Evolutionary conservation across 2,797 vertebrate species (phyloP).

Genomic region (Microctenopoma steveboyesi): DNA sequence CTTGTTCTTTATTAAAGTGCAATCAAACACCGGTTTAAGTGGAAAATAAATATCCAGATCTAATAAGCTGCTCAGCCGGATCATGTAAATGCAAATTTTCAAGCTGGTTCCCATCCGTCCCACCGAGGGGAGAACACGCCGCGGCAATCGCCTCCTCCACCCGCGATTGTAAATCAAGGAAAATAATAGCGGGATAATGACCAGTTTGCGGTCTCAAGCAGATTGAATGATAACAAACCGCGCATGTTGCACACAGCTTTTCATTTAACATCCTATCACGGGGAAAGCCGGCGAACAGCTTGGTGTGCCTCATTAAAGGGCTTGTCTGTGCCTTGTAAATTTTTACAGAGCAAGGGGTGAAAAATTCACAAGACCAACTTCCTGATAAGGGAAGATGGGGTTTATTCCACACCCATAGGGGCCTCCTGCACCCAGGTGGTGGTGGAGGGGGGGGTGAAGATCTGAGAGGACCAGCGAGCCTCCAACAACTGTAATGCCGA

Average conservation of each 20-base stretch:
- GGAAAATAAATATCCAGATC: slow-evolving; percentile 99
- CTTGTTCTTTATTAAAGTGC: slow-evolving; percentile 95
- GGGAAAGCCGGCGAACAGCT: slow-evolving; percentile 91
- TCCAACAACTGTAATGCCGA: slow-evolving; percentile 84
- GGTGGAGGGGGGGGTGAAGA: slow-evolving; percentile 42
- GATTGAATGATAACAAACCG: slow-evolving; percentile 99
- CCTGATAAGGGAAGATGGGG: slow-evolving; percentile 87
- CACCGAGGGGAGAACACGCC: slow-evolving; percentile 90
- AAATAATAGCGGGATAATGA: slow-evolving; percentile 99
- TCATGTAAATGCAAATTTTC: slow-evolving; percentile 99
- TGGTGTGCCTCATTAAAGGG: slow-evolving; percentile 95
- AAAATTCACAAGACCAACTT: slow-evolving; percentile 95
- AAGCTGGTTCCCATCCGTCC: slow-evolving; percentile 94
- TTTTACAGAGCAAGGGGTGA: slow-evolving; percentile 69
- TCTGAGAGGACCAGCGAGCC: slow-evolving; percentile 75
- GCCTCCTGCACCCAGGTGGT: slow-evolving; percentile 74
- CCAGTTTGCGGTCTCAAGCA: slow-evolving; percentile 96
- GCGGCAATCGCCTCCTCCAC: slow-evolving; percentile 88
- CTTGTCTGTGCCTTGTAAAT: slow-evolving; percentile 94
- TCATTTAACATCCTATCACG: slow-evolving; percentile 98
- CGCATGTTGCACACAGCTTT: slow-evolving; percentile 91
- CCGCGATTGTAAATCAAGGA: slow-evolving; percentile 94
- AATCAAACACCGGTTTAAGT: slow-evolving; percentile 97
- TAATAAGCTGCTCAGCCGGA: slow-evolving; percentile 98
- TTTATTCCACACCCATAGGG: slow-evolving; percentile 88